phyloP scores from a whole-genome alignment of 2,888 invertebrate genomes.

The Cantharis lateralis region DNA sequence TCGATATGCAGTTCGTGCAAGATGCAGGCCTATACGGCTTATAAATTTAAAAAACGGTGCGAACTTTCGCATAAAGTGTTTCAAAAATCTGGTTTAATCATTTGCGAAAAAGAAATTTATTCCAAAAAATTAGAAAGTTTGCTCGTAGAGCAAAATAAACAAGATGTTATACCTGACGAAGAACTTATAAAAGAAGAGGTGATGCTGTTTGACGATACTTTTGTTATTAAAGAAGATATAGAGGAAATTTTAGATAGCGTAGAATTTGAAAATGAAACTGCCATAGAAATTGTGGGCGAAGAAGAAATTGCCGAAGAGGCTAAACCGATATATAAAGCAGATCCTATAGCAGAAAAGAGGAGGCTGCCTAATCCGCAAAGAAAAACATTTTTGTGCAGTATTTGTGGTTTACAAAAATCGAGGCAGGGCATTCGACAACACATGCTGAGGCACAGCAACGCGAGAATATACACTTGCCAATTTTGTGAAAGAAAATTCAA shows the following conservation, averaged over 20 bases:
- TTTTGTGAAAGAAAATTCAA: conserved; percentile 11
- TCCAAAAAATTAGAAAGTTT: neutral
- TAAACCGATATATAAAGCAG: neutral
- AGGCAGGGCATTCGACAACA: conserved; percentile 6
- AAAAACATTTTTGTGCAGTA: conserved; percentile 8
- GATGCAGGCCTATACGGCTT: conserved; percentile 4
- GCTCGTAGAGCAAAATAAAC: neutral
- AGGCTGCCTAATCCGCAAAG: neutral
- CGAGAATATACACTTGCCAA: conserved; percentile 1
- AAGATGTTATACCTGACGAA: neutral
- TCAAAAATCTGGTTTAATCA: neutral
- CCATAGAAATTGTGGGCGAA: neutral
- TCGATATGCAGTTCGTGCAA: conserved; percentile 6
- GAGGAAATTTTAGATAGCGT: neutral
- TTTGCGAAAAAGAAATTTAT: neutral
- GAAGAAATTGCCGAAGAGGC: neutral
- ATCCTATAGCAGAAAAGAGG: neutral
- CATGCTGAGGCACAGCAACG: conserved; percentile 6
- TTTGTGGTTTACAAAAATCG: conserved; percentile 18
- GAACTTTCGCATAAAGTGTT: neutral
- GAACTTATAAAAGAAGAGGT: neutral
- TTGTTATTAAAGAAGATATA: neutral
- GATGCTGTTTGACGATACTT: neutral
- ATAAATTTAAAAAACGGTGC: conserved; percentile 14
- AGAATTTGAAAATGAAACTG: neutral